These are phyloP conservation scores for Drosophila seguyi DNA, from an alignment of 1,140 invertebrate genomes.

Conservation along the genomic window DNA sequence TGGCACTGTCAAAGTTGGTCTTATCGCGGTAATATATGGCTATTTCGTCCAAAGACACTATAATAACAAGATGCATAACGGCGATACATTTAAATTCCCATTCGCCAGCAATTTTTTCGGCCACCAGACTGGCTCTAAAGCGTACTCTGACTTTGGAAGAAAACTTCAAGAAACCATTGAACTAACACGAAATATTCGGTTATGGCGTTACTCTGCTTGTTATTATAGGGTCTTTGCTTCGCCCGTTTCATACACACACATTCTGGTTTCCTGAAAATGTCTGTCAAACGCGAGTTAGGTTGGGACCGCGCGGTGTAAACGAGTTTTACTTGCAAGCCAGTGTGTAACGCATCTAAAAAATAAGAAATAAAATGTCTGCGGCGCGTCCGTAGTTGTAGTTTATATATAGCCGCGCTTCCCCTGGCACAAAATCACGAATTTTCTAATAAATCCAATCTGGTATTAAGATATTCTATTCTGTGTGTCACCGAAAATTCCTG, in stretches of 20 bases:
- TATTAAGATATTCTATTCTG: conserved; percentile 7
- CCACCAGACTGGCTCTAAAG: no score
- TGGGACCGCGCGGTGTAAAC: conserved; percentile 12
- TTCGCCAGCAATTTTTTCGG: no score
- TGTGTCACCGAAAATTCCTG: conserved; percentile 18
- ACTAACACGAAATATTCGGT: neutral
- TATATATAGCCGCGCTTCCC: conserved; percentile 28
- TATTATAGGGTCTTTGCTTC: neutral
- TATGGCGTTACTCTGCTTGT: neutral
- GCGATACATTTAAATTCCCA: neutral
- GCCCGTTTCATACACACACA: conserved; percentile 15
- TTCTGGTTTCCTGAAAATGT: conserved; percentile 48
- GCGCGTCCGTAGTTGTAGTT: conserved; percentile 60
- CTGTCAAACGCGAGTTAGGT: conserved; percentile 16
- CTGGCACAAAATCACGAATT: conserved; percentile 28
- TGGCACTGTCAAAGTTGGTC: conserved; percentile 31
- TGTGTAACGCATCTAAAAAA: conserved; percentile 47
- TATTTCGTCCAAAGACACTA: conserved; percentile 1
- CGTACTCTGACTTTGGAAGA: neutral
- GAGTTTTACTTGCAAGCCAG: conserved; percentile 36
- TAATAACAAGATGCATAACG: neutral
- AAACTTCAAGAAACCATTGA: neutral
- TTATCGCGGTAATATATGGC: conserved; percentile 9
- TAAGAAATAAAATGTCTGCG: conserved; percentile 24
- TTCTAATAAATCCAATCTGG: conserved; percentile 15